These are phyloP conservation scores for Sinhomidia bicolor DNA, from an alignment of 2,888 invertebrate species.

Conservation along the genomic window DNA sequence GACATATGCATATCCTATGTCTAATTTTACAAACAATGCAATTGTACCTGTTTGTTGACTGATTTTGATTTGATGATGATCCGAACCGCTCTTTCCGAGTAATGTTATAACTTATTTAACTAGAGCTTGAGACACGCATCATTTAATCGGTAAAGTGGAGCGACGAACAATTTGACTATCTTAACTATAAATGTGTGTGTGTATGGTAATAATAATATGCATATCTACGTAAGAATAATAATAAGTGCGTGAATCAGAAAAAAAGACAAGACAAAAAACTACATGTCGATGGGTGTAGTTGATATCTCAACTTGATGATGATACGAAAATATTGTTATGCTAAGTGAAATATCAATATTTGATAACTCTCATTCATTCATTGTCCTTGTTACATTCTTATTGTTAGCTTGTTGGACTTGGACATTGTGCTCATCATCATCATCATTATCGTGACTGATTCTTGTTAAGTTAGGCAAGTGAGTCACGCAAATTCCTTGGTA, in stretches of 20 bases:
- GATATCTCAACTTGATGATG: background rate
- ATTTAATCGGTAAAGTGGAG: constrained; percentile 53
- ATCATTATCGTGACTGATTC: constrained; percentile 53
- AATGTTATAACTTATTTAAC: constrained; percentile 62
- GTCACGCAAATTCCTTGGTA: constrained; percentile 61
- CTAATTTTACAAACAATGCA: constrained; percentile 35
- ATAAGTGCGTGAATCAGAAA: background rate
- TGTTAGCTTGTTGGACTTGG: constrained; percentile 34
- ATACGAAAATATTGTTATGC: constrained; percentile 2
- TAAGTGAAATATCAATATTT: constrained; percentile 50
- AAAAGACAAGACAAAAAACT: background rate
- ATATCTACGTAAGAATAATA: background rate
- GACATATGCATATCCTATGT: constrained; percentile 20
- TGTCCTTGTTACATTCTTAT: constrained; percentile 27
- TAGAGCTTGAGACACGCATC: constrained; percentile 55
- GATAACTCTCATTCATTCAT: constrained; percentile 58
- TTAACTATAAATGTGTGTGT: too few species aligned
- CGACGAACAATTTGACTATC: background rate
- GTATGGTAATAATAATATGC: too few species aligned
- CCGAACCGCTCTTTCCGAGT: background rate
- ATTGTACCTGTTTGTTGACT: constrained; percentile 27
- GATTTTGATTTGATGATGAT: constrained; percentile 30
- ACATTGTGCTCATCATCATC: constrained; percentile 49
- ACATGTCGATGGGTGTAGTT: constrained; percentile 14
- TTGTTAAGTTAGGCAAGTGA: constrained; percentile 57